phyloP scores from a whole-genome alignment of 2,113 vertebrate genomes.

The Oreotrochilus melanogaster region DNA sequence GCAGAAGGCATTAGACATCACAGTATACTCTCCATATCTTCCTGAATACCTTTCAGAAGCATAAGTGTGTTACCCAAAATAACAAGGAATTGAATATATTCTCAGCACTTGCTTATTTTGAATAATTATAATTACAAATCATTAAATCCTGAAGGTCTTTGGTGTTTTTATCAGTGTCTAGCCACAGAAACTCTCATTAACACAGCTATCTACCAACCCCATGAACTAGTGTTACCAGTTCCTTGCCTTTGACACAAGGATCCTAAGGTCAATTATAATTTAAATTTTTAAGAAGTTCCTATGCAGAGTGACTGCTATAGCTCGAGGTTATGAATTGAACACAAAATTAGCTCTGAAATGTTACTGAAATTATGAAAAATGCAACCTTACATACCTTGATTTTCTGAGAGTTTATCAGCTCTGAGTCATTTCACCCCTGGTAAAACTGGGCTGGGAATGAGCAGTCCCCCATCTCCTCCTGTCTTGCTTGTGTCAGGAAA shows the following conservation, averaged over 20 bases:
- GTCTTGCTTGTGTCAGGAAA: background rate
- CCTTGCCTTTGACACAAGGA: background rate
- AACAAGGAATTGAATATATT: background rate
- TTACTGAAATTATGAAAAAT: background rate
- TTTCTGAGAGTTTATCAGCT: background rate
- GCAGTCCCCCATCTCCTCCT: background rate
- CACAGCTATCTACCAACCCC: background rate
- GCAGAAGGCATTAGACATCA: background rate
- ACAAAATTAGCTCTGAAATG: background rate
- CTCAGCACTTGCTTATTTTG: background rate
- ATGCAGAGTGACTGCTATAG: background rate
- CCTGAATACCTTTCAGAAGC: background rate
- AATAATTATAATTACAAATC: background rate
- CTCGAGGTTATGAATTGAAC: background rate
- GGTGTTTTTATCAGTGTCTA: background rate
- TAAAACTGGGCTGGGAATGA: accelerated
- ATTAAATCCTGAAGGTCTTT: background rate
- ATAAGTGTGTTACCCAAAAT: background rate
- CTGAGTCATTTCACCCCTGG: background rate
- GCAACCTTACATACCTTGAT: background rate
- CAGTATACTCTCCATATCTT: background rate
- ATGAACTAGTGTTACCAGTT: background rate
- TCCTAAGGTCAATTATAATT: background rate
- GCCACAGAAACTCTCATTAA: background rate
- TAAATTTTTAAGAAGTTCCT: background rate